Evolutionary conservation across 2,113 vertebrate species (phyloP), one percentile per base, ranked within the genome.

Genomic region (Nesoenas mayeri): DNA sequence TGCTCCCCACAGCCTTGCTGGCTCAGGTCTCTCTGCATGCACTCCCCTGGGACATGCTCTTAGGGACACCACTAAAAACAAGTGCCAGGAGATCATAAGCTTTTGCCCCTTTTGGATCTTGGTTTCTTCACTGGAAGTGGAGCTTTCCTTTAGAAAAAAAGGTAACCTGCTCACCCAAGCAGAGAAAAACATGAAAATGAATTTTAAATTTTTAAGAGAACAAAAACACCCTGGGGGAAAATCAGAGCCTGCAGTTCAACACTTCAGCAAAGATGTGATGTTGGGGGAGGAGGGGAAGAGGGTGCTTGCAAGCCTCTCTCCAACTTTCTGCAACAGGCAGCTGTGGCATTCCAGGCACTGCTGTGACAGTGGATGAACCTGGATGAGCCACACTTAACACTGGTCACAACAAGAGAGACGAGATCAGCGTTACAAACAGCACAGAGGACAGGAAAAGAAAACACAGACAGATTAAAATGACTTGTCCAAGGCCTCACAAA

Each of bases 11-110:
- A 31, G 61, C 29, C 18, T 28, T 34, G 15, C 20, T 57, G n/a
- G 8, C 48, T 47, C 36, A 32, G 54, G n/a, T 54, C 10, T 28
- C 58, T 48, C 58, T 57, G 60, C 21, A 40, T 0, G 0, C 13
- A 11, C 28, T 54, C 6, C 28, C 25, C 18, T 18, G 19, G 57
- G 19, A 42, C 34, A 29, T 6, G 38, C 11, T 81, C 24, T 34
- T 42, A 36, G 16, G 7, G 32, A 20, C 12, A 44, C 26, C 26
- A 24, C 38, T 29, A 19, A 32, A 81, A 75, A 5, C 19, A 34
- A 36, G 26, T 15, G 19, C 22, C 48, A 71, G 56, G 21, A 88
- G 28, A 51, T 6, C 20, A 56, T 15, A 58, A 81, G 9, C 47
- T 62, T 47, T 28, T 18, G 47, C 6, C 12, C 25, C 17, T 73